Evolutionary conservation across 1,140 invertebrate species (phyloP), one percentile per base, ranked within the genome.

Genomic region (Dinothrombium tinctorium): DNA sequence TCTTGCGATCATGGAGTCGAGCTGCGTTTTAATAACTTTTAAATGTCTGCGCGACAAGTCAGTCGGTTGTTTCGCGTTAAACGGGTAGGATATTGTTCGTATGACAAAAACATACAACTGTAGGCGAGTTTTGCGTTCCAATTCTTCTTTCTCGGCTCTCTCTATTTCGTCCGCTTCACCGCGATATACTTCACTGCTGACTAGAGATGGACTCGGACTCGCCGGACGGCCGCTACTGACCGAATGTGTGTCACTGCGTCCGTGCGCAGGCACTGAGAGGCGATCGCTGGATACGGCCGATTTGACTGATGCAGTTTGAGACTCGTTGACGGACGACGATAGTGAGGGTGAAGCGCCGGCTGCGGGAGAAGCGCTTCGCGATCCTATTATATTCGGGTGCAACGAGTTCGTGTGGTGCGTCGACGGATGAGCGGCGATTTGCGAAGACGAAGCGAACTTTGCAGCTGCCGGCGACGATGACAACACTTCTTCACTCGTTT

Each of bases 81-180:
- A 99, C 6, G 90, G 90, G 67, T 98, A 98, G 3, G 92, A 84
- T 54, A 96, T 75, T 62, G 90, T 95, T 58, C 92, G 68, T 47
- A 87, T 87, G 49, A 98, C 82, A 61, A 98, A 98, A 41, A 99
- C 90, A 60, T 99, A 99, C 19, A 98, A 62, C 57, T 98, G 92
- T 31, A 99, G 72, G 38, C 80, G 69, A 33, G 73, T 69, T 60
- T 92, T 90, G 40, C 84, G 69, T 53, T 90, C 82, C 55, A 89
- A 45, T 39, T 53, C 52, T 35, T 51, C 48, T 19, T 49, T 42
- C 43, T 53, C 48, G 11, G 40, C 48, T 12, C 38, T 42, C 22
- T 53, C 51, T 11, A 36, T 37, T n/a, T 43, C 37, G 23, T 43
- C 43, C 40, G 39, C 7, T 15, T 33, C 5, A 14, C 20, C n/a